Percentiles rank a stretch among this genome's conserved stretches.
phyloP scores from a whole-genome alignment of 2,888 invertebrate species.

The Tenthredo notha region DNA sequence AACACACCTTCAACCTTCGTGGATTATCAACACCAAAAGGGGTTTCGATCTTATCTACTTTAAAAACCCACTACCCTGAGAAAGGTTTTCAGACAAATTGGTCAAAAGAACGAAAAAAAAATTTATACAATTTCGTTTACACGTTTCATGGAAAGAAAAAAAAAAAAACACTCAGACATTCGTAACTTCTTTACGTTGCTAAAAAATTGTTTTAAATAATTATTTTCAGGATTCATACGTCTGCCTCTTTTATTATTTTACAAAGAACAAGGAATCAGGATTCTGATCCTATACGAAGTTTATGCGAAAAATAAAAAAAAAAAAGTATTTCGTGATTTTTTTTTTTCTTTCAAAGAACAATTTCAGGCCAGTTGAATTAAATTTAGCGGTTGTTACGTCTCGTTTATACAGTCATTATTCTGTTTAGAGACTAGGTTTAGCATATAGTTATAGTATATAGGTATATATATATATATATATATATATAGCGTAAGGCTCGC shows the following conservation, averaged over 20 bases:
- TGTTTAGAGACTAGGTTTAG: background rate
- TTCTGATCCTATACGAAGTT: background rate
- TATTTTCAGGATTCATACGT: too few relatives aligned
- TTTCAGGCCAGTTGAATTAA: background rate
- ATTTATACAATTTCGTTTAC: background rate
- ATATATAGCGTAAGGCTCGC: background rate
- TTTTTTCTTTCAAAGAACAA: background rate
- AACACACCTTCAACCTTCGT: background rate
- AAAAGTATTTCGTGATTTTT: background rate
- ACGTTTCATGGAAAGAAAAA: too few relatives aligned
- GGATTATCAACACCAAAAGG: background rate
- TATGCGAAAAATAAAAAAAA: too few relatives aligned
- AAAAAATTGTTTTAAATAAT: too few relatives aligned
- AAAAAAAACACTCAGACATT: background rate
- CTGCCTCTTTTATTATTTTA: too few relatives aligned
- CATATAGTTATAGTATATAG: background rate
- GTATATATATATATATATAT: too few relatives aligned
- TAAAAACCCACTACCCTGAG: background rate
- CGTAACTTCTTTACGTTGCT: background rate
- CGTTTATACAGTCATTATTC: conserved; percentile 2
- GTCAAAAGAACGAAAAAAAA: background rate
- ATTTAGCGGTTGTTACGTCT: background rate
- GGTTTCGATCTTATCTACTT: background rate
- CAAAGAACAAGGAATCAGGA: too few relatives aligned
- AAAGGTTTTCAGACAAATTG: background rate